Percentiles rank a stretch among this genome's conserved stretches.
These are phyloP conservation scores for Chlorocebus sabaeus DNA, from an alignment of 2,113 vertebrate species.

Conservation along the genomic window DNA sequence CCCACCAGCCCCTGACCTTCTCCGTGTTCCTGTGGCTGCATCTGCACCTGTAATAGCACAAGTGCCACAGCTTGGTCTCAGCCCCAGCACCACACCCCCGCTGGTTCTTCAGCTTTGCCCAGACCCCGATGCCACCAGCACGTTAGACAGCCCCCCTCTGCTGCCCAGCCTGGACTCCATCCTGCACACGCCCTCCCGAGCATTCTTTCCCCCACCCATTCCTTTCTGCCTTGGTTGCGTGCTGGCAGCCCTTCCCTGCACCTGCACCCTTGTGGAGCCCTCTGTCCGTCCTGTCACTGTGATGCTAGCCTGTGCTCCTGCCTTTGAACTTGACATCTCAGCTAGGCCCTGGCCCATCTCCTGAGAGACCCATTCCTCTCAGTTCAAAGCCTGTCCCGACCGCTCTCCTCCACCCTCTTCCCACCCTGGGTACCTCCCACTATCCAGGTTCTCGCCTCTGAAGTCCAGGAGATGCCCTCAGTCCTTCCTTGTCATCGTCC, in stretches of 20 bases:
- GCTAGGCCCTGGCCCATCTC: not conserved
- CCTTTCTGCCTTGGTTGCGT: not conserved
- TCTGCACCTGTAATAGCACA: no score
- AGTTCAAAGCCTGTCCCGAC: accelerated
- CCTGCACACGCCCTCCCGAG: not conserved
- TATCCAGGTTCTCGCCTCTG: not conserved
- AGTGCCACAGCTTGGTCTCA: not conserved
- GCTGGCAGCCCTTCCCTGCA: accelerated
- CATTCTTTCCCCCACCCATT: accelerated
- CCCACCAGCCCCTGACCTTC: not conserved
- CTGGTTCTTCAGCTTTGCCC: not conserved
- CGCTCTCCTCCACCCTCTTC: not conserved
- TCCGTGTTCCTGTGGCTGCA: not conserved
- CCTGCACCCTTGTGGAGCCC: accelerated
- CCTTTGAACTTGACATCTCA: not conserved
- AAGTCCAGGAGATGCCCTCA: not conserved
- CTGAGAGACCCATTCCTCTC: not conserved
- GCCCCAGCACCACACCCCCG: not conserved
- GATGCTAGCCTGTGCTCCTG: not conserved
- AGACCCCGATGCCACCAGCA: not conserved
- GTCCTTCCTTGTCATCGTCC: no score
- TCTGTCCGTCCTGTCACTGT: not conserved
- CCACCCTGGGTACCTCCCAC: accelerated
- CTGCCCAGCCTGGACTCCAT: not conserved
- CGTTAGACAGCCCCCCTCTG: not conserved